Base-by-base conservation (phyloP, 2,797 vertebrate species). In the Merluccius polli region DNA sequence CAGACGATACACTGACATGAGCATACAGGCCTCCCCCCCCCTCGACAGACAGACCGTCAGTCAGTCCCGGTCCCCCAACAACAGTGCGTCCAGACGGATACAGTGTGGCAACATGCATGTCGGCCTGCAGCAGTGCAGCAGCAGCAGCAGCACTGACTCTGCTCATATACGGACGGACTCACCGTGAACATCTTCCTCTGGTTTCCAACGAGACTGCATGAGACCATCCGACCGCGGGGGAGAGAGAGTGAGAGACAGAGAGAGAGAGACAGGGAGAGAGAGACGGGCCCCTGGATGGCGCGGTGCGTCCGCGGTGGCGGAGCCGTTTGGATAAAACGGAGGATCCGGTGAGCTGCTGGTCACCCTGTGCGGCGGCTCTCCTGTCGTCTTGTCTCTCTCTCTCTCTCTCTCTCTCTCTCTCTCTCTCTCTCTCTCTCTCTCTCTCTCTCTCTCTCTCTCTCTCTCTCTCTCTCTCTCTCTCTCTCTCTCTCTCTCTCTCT, bases 361-460 rank as follows among this genome's bases (percentile, higher is more conserved):
- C 87, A 86, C 84, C 77, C 91, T 77, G 86, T 83, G 86, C 13
- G 75, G 84, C 85, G 75, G 84, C 85, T 91, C 87, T 90, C 87
- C 90, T 88, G 87, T 87, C 90, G 90, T 91, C 88, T 89, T 89
- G 88, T 90, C 83, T 84, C 87, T 91, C 85, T 89, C 88, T 90
- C 91, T 88, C 87, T 88, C 86, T 90, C 87, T 90, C 88, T 91
- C 89, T 91, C 90, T 89, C 89, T 85, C 89, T 91, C 89, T 88
- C 91, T 89, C 91, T 90, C 88, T 89, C 87, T 59, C 0, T 90
- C 88, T 90, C 87, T 63, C n/a, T 71, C 68, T 27, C 7, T 59
- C 36, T 68, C 65, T 16, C 65, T 68, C 65, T 68, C 65, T 68
- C 65, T 30, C 63, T 30, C 41, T 59, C 30, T 52, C 31, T 70